Evolutionary conservation across 2,113 vertebrate species (phyloP).

Genomic region (Mus pahari): DNA sequence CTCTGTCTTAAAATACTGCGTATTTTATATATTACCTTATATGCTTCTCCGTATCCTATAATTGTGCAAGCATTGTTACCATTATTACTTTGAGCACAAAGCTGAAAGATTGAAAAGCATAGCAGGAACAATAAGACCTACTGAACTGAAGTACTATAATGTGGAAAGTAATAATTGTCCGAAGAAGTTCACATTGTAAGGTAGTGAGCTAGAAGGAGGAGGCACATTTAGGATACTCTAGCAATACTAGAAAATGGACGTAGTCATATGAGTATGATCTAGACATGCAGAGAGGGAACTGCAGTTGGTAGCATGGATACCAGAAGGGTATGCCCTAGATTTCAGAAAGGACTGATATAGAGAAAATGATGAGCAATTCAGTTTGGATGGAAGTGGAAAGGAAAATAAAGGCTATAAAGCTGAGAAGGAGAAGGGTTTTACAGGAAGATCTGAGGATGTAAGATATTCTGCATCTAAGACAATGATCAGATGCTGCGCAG

Average conservation of each 20-base stretch:
- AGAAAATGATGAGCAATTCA: constrained; percentile 10
- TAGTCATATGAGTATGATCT: background rate
- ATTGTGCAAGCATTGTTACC: background rate
- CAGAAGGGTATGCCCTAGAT: background rate
- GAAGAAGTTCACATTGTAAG: background rate
- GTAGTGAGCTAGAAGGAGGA: background rate
- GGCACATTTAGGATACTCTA: background rate
- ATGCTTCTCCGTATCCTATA: background rate
- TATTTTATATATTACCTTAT: background rate
- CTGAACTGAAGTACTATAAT: constrained; percentile 13
- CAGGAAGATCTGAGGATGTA: background rate
- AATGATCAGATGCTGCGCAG: background rate
- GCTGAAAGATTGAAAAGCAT: constrained; percentile 28
- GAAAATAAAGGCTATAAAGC: background rate
- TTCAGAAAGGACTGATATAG: background rate
- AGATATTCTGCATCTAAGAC: background rate
- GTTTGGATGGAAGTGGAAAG: background rate
- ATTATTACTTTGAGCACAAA: constrained; percentile 6
- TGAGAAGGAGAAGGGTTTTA: background rate
- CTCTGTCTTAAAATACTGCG: background rate
- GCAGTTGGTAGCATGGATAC: background rate
- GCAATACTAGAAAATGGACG: constrained; percentile 2
- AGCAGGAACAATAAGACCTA: background rate
- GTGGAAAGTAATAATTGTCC: background rate
- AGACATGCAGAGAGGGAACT: background rate